Conservation (phyloP, 2,797 vertebrate species). For the Rhadinocentrus ornatus region DNA sequence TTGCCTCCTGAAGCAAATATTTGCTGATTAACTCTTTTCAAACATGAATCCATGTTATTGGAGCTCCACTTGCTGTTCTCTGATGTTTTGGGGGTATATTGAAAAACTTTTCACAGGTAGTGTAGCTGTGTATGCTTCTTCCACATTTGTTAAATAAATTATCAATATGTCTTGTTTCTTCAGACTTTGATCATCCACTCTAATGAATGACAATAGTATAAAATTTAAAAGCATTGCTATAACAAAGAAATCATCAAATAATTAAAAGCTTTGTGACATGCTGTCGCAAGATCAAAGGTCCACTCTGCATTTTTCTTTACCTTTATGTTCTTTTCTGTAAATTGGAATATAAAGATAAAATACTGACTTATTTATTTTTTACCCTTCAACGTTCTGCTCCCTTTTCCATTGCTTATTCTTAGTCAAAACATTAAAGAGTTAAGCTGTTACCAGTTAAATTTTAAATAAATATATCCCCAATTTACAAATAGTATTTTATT, state of each 20-base stretch:
- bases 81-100: neutral
- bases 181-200: too few species aligned
- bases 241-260: too few species aligned
- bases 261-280: neutral
- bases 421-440: too few species aligned
- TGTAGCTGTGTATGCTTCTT: too few species aligned
- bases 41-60: neutral
- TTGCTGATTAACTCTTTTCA: neutral
- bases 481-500: neutral
- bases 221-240: too few species aligned
- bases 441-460: neutral
- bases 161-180: too few species aligned
- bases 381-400: neutral
- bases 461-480: neutral
- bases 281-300: neutral
- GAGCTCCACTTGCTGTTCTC: neutral
- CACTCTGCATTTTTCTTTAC: neutral
- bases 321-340: neutral
- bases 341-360: neutral
- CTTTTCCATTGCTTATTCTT: too few species aligned
- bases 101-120: neutral
- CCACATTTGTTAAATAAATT: too few species aligned
- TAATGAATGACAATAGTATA: too few species aligned
- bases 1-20: constrained; percentile 8
- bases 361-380: neutral